Evolutionary conservation across 2,888 invertebrate genomes (phyloP).

Genomic region (Apomyelois bistriatella): DNA sequence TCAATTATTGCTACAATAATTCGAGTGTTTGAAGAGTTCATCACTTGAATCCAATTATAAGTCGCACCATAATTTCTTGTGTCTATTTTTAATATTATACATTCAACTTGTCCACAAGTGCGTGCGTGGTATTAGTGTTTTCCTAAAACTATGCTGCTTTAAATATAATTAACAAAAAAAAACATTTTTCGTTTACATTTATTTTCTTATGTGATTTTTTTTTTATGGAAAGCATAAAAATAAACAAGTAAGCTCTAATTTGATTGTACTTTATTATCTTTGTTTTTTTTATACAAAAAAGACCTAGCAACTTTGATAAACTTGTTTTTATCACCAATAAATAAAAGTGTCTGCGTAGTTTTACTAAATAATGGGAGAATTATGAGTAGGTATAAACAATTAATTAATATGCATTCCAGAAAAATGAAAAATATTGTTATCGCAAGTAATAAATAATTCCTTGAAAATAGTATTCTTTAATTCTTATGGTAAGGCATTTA

Average conservation of each 20-base stretch:
- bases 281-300: neutral
- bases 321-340: slow-evolving; percentile 1
- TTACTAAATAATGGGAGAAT: slow-evolving; percentile 4
- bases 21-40: slow-evolving; percentile 7
- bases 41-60: neutral
- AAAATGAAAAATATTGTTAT: neutral
- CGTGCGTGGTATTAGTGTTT: too few species aligned
- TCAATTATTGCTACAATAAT: slow-evolving; percentile 10
- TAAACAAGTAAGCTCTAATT: too few species aligned
- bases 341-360: neutral
- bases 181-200: too few species aligned
- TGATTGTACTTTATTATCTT: neutral
- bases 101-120: too few species aligned
- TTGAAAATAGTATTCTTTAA: neutral
- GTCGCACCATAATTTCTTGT: neutral
- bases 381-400: neutral
- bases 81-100: too few species aligned
- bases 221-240: too few species aligned
- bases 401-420: neutral
- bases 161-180: too few species aligned
- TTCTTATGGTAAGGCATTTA: too few species aligned
- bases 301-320: slow-evolving; percentile 1
- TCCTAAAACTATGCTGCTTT: too few species aligned
- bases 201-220: neutral
- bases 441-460: neutral